These are phyloP conservation scores for Melanerpes formicivorus DNA, from an alignment of 2,113 vertebrate genomes.

Conservation along the genomic window DNA sequence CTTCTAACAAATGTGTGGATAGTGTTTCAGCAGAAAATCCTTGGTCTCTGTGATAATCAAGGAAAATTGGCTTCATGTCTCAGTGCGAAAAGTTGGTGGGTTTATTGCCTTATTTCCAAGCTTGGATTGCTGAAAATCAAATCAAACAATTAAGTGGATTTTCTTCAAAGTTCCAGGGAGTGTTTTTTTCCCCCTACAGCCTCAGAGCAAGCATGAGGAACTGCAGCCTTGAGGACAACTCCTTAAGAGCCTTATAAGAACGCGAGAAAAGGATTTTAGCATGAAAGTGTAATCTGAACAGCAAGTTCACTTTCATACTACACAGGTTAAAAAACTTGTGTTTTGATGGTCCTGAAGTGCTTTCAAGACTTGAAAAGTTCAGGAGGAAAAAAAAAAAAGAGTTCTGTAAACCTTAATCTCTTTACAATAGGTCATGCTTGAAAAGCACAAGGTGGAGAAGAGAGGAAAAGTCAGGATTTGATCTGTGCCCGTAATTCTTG, in stretches of 20 bases:
- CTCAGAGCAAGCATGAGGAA: background rate
- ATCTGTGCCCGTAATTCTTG: background rate
- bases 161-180: slow-evolving; percentile 10
- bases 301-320: background rate
- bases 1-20: background rate
- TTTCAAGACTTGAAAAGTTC: slow-evolving; percentile 8
- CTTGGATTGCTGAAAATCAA: background rate
- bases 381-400: background rate
- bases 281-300: slow-evolving; percentile 21
- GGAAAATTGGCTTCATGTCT: background rate
- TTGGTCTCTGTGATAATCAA: background rate
- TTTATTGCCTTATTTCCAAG: slow-evolving; percentile 16
- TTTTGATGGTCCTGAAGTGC: slow-evolving; percentile 3
- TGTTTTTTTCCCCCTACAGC: background rate
- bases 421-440: background rate
- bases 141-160: slow-evolving; percentile 35
- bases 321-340: background rate
- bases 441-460: background rate
- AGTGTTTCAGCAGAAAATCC: background rate
- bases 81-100: background rate
- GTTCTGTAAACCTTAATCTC: background rate
- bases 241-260: background rate
- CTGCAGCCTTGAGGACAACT: background rate
- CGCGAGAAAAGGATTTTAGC: background rate
- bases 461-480: background rate